Base-by-base conservation (phyloP, 2,888 invertebrate species). In the Tiliacea citrago region DNA sequence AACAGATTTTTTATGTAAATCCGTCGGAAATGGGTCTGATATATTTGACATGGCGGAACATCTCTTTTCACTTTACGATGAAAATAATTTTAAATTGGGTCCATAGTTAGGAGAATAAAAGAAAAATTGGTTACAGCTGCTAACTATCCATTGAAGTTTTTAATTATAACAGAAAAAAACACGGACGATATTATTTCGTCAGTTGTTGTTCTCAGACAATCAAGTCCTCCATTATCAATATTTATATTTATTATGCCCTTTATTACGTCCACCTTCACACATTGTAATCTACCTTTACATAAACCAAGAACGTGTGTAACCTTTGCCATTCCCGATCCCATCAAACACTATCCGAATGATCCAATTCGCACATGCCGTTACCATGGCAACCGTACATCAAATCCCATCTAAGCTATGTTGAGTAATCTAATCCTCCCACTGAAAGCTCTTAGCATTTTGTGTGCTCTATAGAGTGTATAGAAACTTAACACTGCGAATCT, bases 21-120 rank as follows among this genome's bases (percentile, higher is more conserved):
- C 58, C 10, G 58, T 72, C 66, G 83, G 80, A 83, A 80, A 77
- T 75, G 70, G 72, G 83, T 70, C 74, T 83, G 77, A 85, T 85
- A 79, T 83, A 85, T 85, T 85, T 85, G 83, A 83, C 81, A 61
- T 45, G 61, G 69, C 68, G 73, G 79, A 77, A 85, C 76, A 35
- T 83, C 77, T 85, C 69, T 66, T 85, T 82, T 70, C 60, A 63
- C 57, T 75, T 83, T 16, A 57, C 79, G 47, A 24, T 77, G 61
- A 75, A 69, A 81, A 45, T 71, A n/a, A 71, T 47, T 67, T 68
- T 53, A 53, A 73, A 69, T 75, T 68, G 45, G 49, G 21, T 61
- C 29, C 39, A 72, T n/a, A 60, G 55, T 57, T 10, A n/a, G 24
- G 21, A 29, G 53, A 68, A 55, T 39, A 21, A 12, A 16, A 58